A percentile compares a stretch with the other conserved stretches of the same genome.
These are phyloP conservation scores for Hesperia comma DNA, from an alignment of 2,888 invertebrate species.

Conservation along the genomic window DNA sequence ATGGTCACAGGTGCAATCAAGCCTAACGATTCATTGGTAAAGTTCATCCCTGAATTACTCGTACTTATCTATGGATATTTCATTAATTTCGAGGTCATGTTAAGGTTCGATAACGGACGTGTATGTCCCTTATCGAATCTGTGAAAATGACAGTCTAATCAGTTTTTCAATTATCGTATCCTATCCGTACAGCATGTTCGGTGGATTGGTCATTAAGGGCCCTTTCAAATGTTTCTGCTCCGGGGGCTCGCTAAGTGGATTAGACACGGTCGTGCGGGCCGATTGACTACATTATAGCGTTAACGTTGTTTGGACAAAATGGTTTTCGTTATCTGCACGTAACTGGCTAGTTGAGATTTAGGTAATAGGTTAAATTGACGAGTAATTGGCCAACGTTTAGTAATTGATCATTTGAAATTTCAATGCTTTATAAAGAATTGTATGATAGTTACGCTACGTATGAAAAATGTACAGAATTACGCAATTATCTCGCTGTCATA, in stretches of 20 bases:
- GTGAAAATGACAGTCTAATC: slow-evolving; percentile 24
- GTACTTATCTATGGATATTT: no score
- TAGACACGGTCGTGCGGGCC: slow-evolving; percentile 22
- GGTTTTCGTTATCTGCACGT: background rate
- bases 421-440: no score
- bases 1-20: no score
- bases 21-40: no score
- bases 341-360: background rate
- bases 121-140: background rate
- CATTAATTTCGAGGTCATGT: background rate
- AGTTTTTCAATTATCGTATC: slow-evolving; percentile 31
- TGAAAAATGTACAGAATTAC: no score
- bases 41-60: no score
- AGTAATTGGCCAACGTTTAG: no score
- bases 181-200: slow-evolving; percentile 1
- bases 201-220: slow-evolving; percentile 26
- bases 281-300: slow-evolving; percentile 11
- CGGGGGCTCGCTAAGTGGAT: slow-evolving; percentile 26
- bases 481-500: no score
- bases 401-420: no score
- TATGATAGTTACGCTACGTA: no score
- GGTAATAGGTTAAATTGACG: no score
- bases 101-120: no score
- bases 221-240: slow-evolving; percentile 33
- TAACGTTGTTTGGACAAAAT: background rate